phyloP scores from a whole-genome alignment of 2,888 invertebrate genomes.

The Drosophila mimica region DNA sequence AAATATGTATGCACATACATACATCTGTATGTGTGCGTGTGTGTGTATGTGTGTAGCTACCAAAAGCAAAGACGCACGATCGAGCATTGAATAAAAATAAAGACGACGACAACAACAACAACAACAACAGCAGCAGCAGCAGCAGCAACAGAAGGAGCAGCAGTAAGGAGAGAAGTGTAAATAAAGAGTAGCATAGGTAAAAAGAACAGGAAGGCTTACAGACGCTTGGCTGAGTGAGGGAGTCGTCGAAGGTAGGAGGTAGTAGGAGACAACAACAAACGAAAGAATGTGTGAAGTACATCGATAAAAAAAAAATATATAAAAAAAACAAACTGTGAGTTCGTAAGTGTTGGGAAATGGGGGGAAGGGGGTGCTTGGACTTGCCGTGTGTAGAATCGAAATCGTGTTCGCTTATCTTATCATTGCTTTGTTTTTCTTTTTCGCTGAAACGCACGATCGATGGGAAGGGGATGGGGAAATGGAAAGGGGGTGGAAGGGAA shows the following conservation, averaged over 20 bases:
- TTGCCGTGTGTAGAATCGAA: constrained; percentile 16
- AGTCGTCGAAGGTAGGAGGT: constrained; percentile 4
- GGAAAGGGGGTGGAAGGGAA: constrained; percentile 6
- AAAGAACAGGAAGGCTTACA: constrained; percentile 71
- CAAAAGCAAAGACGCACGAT: constrained; percentile 40
- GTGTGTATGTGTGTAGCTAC: not conserved
- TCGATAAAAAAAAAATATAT: constrained; percentile 29
- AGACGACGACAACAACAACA: constrained; percentile 14
- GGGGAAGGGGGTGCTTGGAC: not conserved
- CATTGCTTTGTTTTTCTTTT: constrained; percentile 44
- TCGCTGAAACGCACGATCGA: constrained; percentile 25
- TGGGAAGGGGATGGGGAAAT: constrained; percentile 13
- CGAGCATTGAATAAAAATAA: constrained; percentile 36
- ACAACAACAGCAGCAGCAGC: not conserved
- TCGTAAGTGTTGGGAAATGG: constrained; percentile 3
- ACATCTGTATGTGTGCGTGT: not conserved
- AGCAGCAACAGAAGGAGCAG: constrained; percentile 9
- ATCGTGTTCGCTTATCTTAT: constrained; percentile 55
- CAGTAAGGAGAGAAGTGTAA: constrained; percentile 42
- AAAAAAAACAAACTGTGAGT: constrained; percentile 19
- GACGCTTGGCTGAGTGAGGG: not conserved
- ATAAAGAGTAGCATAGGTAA: constrained; percentile 56
- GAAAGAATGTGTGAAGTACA: constrained; percentile 48
- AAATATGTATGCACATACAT: constrained; percentile 2
- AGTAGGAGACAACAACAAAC: constrained; percentile 10